Evolutionary conservation across 2,113 vertebrate genomes (phyloP).

Genomic region (Caloenas nicobarica): DNA sequence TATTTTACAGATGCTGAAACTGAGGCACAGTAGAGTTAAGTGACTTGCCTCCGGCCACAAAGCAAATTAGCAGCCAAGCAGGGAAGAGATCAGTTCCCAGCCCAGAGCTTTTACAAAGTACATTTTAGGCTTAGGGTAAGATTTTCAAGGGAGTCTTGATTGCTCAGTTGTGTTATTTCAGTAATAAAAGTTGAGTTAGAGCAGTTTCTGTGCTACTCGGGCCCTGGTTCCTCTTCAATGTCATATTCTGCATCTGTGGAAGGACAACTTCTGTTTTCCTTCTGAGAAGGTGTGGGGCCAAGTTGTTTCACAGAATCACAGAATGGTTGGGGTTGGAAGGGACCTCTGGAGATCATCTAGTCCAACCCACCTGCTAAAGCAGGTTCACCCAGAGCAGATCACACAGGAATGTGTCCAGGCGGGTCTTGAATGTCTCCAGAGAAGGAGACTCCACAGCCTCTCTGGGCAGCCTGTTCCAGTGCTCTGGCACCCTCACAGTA

Average conservation of each 20-base stretch:
- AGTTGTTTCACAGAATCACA: background rate
- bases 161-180: background rate
- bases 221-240: background rate
- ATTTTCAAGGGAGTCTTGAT: constrained; percentile 34
- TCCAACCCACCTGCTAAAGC: too few species aligned
- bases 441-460: too few species aligned
- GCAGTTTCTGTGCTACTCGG: background rate
- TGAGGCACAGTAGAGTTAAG: constrained; percentile 37
- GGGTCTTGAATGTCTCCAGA: too few species aligned
- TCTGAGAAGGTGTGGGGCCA: background rate
- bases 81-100: constrained; percentile 17
- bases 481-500: too few species aligned
- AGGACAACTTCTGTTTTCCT: background rate
- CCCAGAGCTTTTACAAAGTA: constrained; percentile 24
- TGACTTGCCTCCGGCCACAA: constrained; percentile 43
- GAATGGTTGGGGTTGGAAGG: too few species aligned
- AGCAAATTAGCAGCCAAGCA: constrained; percentile 43
- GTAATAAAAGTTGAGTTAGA: constrained; percentile 28
- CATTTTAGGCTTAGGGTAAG: constrained; percentile 25
- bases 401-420: too few species aligned
- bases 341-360: too few species aligned
- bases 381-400: too few species aligned
- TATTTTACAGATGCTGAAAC: constrained; percentile 52
- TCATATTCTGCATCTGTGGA: background rate
- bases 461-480: too few species aligned